phyloP scores from a whole-genome alignment of 1,140 invertebrate species.

The Rhagoletis zephyria region DNA sequence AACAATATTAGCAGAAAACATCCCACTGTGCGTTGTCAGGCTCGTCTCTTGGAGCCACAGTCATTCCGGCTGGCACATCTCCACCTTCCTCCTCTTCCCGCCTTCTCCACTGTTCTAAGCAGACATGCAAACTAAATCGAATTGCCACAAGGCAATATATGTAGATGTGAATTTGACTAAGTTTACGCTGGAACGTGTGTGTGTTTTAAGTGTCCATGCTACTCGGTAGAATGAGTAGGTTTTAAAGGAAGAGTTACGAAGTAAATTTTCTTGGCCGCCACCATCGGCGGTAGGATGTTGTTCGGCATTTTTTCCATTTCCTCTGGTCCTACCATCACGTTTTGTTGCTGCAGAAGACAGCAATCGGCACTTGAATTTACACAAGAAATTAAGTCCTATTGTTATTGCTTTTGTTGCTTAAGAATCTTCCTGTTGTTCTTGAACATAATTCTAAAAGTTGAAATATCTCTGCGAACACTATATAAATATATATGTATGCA shows the following conservation, averaged over 20 bases:
- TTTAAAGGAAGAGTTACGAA: background rate
- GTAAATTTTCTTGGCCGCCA: background rate
- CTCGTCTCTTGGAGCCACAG: background rate
- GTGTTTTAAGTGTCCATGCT: too few species aligned
- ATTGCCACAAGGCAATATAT: too few species aligned
- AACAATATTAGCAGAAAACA: too few species aligned
- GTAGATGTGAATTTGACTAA: too few species aligned
- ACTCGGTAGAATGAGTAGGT: background rate
- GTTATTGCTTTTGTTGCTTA: background rate
- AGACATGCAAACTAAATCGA: conserved; percentile 22
- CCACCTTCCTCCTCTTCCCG: background rate
- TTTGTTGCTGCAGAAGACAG: background rate
- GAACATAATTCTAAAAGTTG: background rate
- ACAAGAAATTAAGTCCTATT: background rate
- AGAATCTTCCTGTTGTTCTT: background rate
- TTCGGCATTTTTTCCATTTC: background rate
- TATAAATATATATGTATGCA: background rate
- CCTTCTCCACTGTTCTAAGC: background rate
- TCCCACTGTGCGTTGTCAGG: background rate
- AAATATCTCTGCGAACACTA: background rate
- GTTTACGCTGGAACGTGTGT: too few species aligned
- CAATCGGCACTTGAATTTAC: background rate
- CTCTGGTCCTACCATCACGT: background rate
- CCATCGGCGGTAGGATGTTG: background rate
- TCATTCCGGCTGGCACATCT: background rate